Percentiles rank a stretch among this genome's conserved stretches.
These are phyloP conservation scores for Drosophila siamana DNA, from an alignment of 2,888 invertebrate genomes.

Conservation along the genomic window DNA sequence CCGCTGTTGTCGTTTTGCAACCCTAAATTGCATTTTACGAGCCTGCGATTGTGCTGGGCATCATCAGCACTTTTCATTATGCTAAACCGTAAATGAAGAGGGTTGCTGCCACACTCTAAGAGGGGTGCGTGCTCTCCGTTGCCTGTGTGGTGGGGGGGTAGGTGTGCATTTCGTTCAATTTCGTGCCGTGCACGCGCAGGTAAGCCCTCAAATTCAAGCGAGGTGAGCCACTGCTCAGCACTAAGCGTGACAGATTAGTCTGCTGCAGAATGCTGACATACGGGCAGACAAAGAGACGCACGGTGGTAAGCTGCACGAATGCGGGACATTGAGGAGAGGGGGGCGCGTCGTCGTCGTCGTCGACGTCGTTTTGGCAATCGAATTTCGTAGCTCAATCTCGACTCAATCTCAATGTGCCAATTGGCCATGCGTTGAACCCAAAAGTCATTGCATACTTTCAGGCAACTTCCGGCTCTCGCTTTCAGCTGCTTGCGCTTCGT, in stretches of 20 bases:
- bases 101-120: slow-evolving; percentile 48
- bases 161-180: slow-evolving; percentile 50
- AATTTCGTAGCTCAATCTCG: slow-evolving; percentile 17
- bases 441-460: slow-evolving; percentile 75
- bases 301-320: slow-evolving; percentile 53
- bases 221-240: slow-evolving; percentile 36
- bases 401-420: slow-evolving; percentile 44
- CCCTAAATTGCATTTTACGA: slow-evolving; percentile 77
- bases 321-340: slow-evolving; percentile 41
- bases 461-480: slow-evolving; percentile 76
- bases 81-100: slow-evolving; percentile 80
- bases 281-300: slow-evolving; percentile 41
- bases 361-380: slow-evolving; percentile 53
- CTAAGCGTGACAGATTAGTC: slow-evolving; percentile 75
- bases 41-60: slow-evolving; percentile 34
- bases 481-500: slow-evolving; percentile 35
- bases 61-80: slow-evolving; percentile 79
- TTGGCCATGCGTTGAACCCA: slow-evolving; percentile 39
- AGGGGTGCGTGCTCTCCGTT: not conserved
- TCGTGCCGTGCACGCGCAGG: slow-evolving; percentile 60
- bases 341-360: too few relatives aligned
- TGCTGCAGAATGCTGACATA: slow-evolving; percentile 74
- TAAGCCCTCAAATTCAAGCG: slow-evolving; percentile 40
- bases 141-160: slow-evolving; percentile 20
- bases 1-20: slow-evolving; percentile 63